These are phyloP conservation scores for Lordiphosa collinella DNA, from an alignment of 1,140 invertebrate species.

Conservation along the genomic window DNA sequence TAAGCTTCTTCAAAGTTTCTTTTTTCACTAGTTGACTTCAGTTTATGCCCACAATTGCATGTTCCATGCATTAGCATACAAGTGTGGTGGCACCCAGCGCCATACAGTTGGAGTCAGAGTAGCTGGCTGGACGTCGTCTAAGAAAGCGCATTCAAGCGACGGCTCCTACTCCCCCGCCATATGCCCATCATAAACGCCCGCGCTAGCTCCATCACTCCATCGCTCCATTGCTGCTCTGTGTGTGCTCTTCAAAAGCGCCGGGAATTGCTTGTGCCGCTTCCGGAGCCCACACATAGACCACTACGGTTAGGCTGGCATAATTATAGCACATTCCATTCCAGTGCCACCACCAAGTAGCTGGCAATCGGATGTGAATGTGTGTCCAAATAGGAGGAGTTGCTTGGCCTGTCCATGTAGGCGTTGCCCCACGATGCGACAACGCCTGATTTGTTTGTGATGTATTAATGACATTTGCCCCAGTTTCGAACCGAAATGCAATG, in stretches of 20 bases:
- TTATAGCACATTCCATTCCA: conserved; percentile 61
- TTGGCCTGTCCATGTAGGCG: conserved; percentile 45
- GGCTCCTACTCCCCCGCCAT: conserved; percentile 8
- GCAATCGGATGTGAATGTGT: conserved; percentile 63
- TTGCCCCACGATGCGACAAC: conserved; percentile 4
- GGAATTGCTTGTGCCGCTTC: conserved; percentile 24
- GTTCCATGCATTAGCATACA: too few relatives aligned
- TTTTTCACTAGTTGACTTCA: too few relatives aligned
- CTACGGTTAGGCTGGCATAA: too few relatives aligned
- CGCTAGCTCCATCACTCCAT: neutral
- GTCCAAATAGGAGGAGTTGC: conserved; percentile 22
- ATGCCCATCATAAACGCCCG: conserved; percentile 2
- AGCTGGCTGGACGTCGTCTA: neutral
- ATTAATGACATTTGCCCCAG: conserved; percentile 75
- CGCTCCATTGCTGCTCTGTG: too few relatives aligned
- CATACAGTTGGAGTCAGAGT: neutral
- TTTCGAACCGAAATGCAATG: conserved; percentile 31
- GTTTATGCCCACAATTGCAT: too few relatives aligned
- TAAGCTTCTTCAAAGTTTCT: too few relatives aligned
- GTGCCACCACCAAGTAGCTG: conserved; percentile 38
- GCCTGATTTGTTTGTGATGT: conserved; percentile 55
- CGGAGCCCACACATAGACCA: conserved; percentile 45
- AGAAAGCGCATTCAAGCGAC: conserved; percentile 46
- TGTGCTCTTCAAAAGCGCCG: neutral
- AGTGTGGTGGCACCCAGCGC: too few relatives aligned